These are phyloP conservation scores for Cheilosia urbana DNA, from an alignment of 2,888 invertebrate genomes.

Conservation along the genomic window DNA sequence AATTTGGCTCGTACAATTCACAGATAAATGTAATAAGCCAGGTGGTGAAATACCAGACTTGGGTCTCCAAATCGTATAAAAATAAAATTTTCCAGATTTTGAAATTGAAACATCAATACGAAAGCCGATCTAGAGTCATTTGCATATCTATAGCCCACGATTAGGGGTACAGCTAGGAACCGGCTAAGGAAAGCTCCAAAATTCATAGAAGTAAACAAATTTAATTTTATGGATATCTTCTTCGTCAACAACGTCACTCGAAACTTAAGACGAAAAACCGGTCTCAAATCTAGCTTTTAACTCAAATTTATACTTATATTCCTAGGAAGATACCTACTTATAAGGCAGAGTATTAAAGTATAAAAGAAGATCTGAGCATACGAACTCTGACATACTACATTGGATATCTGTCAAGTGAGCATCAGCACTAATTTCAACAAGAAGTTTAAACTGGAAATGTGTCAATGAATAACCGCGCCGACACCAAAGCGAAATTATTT, in stretches of 20 bases:
- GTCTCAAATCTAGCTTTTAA: background rate
- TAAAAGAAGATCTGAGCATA: constrained; percentile 43
- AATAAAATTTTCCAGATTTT: too few relatives aligned
- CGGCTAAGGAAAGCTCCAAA: background rate
- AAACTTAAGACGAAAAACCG: background rate
- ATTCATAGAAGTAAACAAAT: background rate
- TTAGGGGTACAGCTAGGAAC: background rate
- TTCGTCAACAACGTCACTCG: background rate
- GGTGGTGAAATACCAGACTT: too few relatives aligned
- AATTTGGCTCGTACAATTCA: too few relatives aligned
- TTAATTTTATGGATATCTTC: background rate
- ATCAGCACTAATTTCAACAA: constrained; percentile 40
- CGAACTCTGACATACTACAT: constrained; percentile 41
- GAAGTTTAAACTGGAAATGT: constrained; percentile 76
- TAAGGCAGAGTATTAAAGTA: constrained; percentile 34
- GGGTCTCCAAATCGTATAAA: too few relatives aligned
- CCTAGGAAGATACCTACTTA: background rate
- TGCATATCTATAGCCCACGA: too few relatives aligned
- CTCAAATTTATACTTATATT: background rate
- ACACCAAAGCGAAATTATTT: constrained; percentile 82
- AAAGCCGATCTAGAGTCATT: too few relatives aligned
- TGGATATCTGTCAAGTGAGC: constrained; percentile 31
- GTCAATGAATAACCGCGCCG: constrained; percentile 82
- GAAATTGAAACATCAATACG: too few relatives aligned
- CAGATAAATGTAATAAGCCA: too few relatives aligned